These are phyloP conservation scores for Erethizon dorsatum DNA, from an alignment of 2,797 vertebrate species.

Conservation along the genomic window DNA sequence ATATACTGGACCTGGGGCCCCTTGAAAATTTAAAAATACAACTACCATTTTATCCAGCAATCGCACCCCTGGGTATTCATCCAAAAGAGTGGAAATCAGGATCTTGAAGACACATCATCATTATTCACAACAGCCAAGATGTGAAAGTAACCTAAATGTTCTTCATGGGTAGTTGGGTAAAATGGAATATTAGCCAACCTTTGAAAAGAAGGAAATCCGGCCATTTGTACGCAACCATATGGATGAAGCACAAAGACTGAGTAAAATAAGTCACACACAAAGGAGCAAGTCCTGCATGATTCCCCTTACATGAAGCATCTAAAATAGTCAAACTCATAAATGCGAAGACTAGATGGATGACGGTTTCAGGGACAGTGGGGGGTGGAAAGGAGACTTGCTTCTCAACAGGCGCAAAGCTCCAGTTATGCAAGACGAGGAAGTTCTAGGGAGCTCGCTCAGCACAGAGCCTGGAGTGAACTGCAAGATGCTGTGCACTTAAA, in stretches of 20 bases:
- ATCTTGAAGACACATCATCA: not conserved
- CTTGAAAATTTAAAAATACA: not conserved
- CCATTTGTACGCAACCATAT: too few relatives aligned
- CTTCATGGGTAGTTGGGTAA: not conserved
- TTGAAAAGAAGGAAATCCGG: not conserved
- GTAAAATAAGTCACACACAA: not conserved
- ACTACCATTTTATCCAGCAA: not conserved
- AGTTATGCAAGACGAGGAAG: not conserved
- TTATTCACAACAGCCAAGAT: not conserved
- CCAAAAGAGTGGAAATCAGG: not conserved
- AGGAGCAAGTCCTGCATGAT: not conserved
- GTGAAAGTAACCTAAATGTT: not conserved
- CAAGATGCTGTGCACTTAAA: not conserved
- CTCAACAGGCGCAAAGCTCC: too few relatives aligned
- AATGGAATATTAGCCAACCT: not conserved
- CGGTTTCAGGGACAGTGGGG: too few relatives aligned
- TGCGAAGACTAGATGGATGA: not conserved
- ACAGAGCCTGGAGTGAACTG: not conserved
- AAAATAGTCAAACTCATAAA: not conserved
- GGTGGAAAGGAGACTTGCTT: too few relatives aligned
- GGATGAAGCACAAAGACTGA: not conserved
- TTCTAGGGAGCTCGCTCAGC: not conserved
- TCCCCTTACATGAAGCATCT: not conserved
- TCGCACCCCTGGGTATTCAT: not conserved
- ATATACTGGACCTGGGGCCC: too few relatives aligned